Conservation (phyloP, 2,797 vertebrate genomes). For the Falco berigora region DNA sequence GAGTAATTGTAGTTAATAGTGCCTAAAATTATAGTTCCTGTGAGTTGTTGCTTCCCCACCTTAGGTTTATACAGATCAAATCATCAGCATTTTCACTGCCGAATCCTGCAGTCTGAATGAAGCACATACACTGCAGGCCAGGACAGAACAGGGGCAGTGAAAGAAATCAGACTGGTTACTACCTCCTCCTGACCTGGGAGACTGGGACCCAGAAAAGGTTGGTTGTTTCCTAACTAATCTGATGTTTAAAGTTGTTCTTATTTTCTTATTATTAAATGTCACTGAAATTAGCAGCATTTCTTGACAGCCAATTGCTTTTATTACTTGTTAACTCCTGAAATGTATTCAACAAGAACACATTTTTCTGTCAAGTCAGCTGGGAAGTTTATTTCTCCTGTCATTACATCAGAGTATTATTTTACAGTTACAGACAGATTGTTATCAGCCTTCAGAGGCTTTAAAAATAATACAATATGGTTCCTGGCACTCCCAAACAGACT, state of each 20-base stretch:
- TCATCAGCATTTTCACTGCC: background rate
- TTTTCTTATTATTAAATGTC: background rate
- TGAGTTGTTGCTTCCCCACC: background rate
- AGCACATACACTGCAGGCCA: background rate
- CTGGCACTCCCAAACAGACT: slow-evolving; percentile 16
- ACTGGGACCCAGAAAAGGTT: background rate
- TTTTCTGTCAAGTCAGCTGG: slow-evolving; percentile 10
- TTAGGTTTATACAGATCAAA: background rate
- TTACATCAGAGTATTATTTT: slow-evolving; percentile 34
- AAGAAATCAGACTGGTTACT: background rate
- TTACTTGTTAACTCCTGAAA: background rate
- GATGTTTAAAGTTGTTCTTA: background rate
- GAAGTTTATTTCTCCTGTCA: slow-evolving; percentile 29
- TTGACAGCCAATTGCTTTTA: background rate
- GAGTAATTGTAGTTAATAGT: background rate
- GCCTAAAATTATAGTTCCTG: background rate
- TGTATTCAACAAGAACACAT: background rate
- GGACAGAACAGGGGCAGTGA: background rate
- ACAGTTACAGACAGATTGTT: slow-evolving; percentile 28
- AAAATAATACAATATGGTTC: slow-evolving; percentile 44
- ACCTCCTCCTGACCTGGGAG: background rate
- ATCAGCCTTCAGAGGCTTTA: slow-evolving; percentile 21
- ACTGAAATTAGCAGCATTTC: background rate
- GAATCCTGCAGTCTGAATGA: background rate
- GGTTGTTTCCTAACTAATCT: background rate